These are phyloP conservation scores for Actinia tenebrosa DNA, from an alignment of 64 coral and sea anemone genomes.

Conservation along the genomic window DNA sequence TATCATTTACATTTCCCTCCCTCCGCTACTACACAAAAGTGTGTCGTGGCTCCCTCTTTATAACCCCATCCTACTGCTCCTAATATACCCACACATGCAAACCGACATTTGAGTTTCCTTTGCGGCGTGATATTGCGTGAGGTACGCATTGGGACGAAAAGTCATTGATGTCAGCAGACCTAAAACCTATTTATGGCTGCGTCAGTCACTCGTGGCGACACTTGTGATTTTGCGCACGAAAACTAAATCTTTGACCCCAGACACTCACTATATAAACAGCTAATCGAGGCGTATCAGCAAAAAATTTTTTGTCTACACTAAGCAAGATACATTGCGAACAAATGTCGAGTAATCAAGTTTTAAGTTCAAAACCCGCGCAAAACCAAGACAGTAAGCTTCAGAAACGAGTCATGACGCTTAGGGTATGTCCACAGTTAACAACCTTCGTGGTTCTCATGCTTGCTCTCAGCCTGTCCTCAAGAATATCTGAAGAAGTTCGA, in stretches of 20 bases:
- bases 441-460: conserved; percentile 16
- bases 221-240: neutral
- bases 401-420: neutral
- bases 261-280: neutral
- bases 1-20: too few species aligned
- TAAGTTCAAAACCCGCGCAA: neutral
- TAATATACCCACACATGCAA: too few species aligned
- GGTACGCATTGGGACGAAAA: neutral
- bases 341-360: neutral
- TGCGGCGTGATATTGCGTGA: neutral
- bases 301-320: neutral
- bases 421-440: neutral
- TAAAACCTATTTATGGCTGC: neutral
- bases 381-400: neutral
- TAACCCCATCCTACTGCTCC: too few species aligned
- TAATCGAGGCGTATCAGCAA: neutral
- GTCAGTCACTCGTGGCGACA: neutral
- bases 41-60: too few species aligned
- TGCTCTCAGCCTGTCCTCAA: conserved; percentile 41
- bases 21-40: too few species aligned
- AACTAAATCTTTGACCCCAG: neutral
- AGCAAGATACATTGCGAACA: neutral
- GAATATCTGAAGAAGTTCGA: conserved; percentile 72
- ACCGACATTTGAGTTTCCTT: neutral
- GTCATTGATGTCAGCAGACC: neutral